These are phyloP conservation scores for Amazona guildingii DNA, from an alignment of 2,113 vertebrate species.

Conservation along the genomic window DNA sequence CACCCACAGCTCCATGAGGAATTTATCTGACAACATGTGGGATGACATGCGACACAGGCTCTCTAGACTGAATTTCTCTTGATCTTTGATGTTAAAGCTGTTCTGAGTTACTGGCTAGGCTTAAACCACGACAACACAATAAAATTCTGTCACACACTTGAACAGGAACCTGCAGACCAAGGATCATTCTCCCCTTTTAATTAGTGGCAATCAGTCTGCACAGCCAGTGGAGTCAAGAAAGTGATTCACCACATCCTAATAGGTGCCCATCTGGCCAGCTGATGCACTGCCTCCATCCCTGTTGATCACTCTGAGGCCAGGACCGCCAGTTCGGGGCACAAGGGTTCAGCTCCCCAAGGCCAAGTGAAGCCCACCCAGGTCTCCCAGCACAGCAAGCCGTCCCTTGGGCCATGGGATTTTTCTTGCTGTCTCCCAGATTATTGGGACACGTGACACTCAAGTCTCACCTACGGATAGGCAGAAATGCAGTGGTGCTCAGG, in stretches of 20 bases:
- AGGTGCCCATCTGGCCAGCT: not conserved
- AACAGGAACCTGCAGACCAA: not conserved
- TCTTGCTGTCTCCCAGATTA: not conserved
- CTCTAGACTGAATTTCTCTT: not conserved
- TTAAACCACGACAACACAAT: not conserved
- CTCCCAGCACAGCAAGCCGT: not conserved
- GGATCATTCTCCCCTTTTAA: not conserved
- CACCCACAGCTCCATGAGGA: not conserved
- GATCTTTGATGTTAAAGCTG: not conserved
- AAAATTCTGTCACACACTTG: not conserved
- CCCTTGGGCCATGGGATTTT: not conserved
- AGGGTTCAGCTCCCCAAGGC: not conserved
- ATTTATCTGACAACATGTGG: not conserved
- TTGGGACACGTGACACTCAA: not conserved
- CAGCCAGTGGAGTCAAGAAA: not conserved
- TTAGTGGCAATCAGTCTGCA: not conserved
- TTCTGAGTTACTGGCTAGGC: not conserved
- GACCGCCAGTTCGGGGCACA: not conserved
- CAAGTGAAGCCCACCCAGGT: not conserved
- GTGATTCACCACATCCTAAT: not conserved
- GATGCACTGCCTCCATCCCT: not conserved
- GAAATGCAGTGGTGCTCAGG: not conserved
- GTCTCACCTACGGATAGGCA: not conserved
- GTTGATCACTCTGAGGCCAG: not conserved
- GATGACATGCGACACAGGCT: fast-evolving